phyloP scores from a whole-genome alignment of 2,113 vertebrate genomes.

The Sigmodon hispidus region DNA sequence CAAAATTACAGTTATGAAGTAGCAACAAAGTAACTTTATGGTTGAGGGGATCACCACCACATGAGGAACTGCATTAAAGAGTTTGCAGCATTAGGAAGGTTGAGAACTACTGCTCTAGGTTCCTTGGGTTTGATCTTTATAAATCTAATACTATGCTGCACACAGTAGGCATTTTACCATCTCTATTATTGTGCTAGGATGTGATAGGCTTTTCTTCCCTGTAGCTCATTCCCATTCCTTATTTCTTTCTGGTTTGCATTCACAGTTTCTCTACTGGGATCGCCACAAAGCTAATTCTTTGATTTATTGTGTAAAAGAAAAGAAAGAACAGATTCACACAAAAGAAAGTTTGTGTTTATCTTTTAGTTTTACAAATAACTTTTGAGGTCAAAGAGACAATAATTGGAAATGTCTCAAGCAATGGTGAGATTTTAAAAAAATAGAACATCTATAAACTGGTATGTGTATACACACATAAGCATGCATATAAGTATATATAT shows the following conservation, averaged over 20 bases:
- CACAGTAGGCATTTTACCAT: not conserved
- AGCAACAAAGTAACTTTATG: no score
- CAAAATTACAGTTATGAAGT: no score
- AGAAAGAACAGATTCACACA: not conserved
- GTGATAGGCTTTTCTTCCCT: not conserved
- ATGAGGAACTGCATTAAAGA: no score
- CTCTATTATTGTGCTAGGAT: not conserved
- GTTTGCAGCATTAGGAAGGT: no score
- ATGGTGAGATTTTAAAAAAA: not conserved
- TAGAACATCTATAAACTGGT: not conserved
- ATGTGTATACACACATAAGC: not conserved
- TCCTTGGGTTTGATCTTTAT: not conserved
- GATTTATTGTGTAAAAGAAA: not conserved
- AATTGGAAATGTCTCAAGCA: not conserved
- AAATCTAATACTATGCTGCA: not conserved
- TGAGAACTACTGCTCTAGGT: no score
- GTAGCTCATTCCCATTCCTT: not conserved
- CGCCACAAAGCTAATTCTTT: not conserved
- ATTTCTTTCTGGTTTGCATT: not conserved
- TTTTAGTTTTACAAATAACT: conserved; percentile 30
- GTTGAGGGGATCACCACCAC: no score
- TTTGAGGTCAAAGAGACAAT: conserved; percentile 13
- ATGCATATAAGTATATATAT: not conserved
- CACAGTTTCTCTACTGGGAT: not conserved
- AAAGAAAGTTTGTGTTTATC: not conserved